Base-by-base conservation (phyloP, 2,888 invertebrate species). In the Crioceris asparagi region DNA sequence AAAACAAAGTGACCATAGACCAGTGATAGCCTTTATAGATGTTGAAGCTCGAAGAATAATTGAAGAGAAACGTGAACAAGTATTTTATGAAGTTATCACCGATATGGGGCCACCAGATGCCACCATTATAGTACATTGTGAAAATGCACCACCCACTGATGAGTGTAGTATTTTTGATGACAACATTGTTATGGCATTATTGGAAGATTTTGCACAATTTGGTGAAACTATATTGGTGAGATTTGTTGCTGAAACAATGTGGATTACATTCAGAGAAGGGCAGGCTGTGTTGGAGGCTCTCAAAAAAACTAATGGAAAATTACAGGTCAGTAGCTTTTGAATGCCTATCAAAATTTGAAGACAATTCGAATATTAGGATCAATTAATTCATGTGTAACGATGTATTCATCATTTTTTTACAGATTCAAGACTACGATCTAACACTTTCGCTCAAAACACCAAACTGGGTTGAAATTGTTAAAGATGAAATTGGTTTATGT, bases 1-100 rank as follows among this genome's bases (percentile, higher is more conserved):
- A 39, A 96, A 94, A 61, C 94, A 94, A 61, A 94, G 94, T 57
- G 96, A 97, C 65, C 96, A 97, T 67, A 75, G 97, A 40, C 97
- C 98, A 2, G 96, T 98, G 1, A 81, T 91, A 49, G 91, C 87
- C 0, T 76, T 92, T 39, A 75, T 96, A 51, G 91, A 93, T 64
- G 70, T 92, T 8, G 90, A 94, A 59, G 80, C 88, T 3, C 72
- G 83, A 47, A 78, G 78, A 57, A 82, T 94, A 1, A 81, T 90
- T 56, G 72, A 77, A 32, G 74, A 77, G 11, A 77, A 78, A 54
- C 76, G 92, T 38, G 77, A 84, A 55, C 68, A 73, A 50, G 82
- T 91, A 2, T 88, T 96, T 57, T 78, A 83, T 55, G 60, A 65
- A 47, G 86, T 90, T 1, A 82, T 91, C 16, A 73, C 76, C 38